Conservation (phyloP, 2,113 vertebrate species). For the Campylomormyrus numenius region DNA sequence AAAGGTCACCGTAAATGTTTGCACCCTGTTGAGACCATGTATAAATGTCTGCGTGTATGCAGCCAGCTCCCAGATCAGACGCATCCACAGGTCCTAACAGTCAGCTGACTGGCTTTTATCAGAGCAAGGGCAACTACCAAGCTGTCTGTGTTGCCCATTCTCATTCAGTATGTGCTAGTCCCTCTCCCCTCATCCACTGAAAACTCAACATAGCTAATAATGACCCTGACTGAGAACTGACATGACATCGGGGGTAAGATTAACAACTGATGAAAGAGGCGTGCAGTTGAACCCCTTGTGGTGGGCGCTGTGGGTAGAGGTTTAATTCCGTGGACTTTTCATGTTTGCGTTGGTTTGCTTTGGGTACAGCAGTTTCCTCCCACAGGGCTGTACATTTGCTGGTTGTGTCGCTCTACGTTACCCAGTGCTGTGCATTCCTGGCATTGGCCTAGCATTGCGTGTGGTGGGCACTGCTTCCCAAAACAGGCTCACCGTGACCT, state of each 20-base stretch:
- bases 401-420: background rate
- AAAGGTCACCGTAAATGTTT: background rate
- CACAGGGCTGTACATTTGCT: background rate
- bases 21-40: background rate
- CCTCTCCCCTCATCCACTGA: background rate
- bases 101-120: background rate
- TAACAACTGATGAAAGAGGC: background rate
- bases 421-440: background rate
- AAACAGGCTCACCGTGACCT: background rate
- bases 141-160: background rate
- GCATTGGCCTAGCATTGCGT: background rate
- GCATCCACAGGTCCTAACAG: background rate
- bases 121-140: background rate
- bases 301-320: background rate
- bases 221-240: background rate
- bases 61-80: background rate
- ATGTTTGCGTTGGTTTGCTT: background rate
- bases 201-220: background rate
- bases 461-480: background rate
- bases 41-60: background rate
- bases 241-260: background rate
- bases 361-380: background rate
- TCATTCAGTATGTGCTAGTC: background rate
- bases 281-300: background rate
- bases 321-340: background rate